Conservation (phyloP, 2,797 vertebrate species). For the Coccyzus lansbergi region DNA sequence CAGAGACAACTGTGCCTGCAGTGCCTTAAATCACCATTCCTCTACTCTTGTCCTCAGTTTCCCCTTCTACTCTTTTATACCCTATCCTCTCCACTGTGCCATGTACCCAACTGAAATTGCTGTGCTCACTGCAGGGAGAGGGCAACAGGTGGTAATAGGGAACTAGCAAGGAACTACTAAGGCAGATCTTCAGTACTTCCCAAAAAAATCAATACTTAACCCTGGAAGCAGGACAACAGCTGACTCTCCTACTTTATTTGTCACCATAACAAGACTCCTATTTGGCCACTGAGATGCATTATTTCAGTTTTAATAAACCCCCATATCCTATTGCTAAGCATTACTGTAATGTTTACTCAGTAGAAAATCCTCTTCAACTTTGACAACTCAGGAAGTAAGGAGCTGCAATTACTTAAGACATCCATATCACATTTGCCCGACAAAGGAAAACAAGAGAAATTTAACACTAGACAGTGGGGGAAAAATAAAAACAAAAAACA, state of each 20-base stretch:
- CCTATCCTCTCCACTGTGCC: background rate
- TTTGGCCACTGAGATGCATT: background rate
- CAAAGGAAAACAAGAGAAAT: conserved; percentile 6
- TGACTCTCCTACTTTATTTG: background rate
- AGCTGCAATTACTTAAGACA: conserved; percentile 6
- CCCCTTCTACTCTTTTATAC: background rate
- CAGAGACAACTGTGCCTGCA: background rate
- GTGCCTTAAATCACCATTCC: background rate
- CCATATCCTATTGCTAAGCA: background rate
- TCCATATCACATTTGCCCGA: background rate
- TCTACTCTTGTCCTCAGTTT: background rate
- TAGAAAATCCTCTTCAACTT: conserved; percentile 18
- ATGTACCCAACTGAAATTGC: background rate
- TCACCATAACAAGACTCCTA: background rate
- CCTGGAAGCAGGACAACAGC: background rate
- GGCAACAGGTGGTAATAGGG: rapidly evolving
- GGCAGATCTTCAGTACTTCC: background rate
- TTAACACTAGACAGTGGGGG: background rate
- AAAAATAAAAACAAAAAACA: background rate
- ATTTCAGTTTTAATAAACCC: background rate
- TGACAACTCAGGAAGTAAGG: conserved; percentile 10
- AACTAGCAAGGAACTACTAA: background rate
- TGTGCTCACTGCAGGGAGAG: background rate
- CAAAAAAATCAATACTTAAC: background rate
- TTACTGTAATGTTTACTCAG: background rate